Evolutionary conservation across 2,797 vertebrate genomes (phyloP).

Genomic region (Psittacula echo): DNA sequence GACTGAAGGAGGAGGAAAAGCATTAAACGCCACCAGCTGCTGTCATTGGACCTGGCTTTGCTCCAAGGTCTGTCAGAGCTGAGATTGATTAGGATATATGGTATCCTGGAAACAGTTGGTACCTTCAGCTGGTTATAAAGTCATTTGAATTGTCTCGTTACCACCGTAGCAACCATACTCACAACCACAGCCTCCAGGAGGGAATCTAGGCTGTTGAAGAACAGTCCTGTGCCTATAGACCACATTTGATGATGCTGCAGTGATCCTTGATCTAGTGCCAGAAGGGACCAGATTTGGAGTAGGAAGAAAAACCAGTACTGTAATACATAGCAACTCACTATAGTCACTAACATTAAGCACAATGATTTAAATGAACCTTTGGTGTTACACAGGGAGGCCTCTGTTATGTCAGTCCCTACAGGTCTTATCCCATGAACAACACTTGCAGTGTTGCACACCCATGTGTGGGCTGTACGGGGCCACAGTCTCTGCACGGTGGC

Average conservation of each 20-base stretch:
- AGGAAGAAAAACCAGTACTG: background rate
- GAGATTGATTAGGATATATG: conserved; percentile 59
- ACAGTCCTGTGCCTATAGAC: background rate
- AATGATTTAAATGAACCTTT: background rate
- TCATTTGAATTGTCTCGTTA: conserved; percentile 29
- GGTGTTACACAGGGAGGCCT: background rate
- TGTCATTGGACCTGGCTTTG: conserved; percentile 15
- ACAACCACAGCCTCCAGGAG: background rate
- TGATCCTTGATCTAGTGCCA: background rate
- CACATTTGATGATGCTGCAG: background rate
- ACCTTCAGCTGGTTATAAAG: conserved; percentile 51
- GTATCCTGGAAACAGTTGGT: conserved; percentile 56
- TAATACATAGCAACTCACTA: background rate
- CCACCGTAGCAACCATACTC: conserved; percentile 47
- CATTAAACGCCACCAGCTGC: background rate
- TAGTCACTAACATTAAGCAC: background rate
- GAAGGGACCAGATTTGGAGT: background rate
- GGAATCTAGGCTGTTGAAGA: background rate
- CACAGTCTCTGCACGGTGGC: rapidly evolving
- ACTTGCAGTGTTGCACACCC: background rate
- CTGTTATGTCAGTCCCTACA: background rate
- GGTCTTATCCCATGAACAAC: background rate
- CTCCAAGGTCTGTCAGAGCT: conserved; percentile 39
- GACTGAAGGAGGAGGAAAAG: conserved; percentile 2
- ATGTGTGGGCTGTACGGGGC: background rate